Evolutionary conservation across 2,888 invertebrate species (phyloP), one percentile per base, ranked within the genome.

Genomic region (Trichogramma evanescens): DNA sequence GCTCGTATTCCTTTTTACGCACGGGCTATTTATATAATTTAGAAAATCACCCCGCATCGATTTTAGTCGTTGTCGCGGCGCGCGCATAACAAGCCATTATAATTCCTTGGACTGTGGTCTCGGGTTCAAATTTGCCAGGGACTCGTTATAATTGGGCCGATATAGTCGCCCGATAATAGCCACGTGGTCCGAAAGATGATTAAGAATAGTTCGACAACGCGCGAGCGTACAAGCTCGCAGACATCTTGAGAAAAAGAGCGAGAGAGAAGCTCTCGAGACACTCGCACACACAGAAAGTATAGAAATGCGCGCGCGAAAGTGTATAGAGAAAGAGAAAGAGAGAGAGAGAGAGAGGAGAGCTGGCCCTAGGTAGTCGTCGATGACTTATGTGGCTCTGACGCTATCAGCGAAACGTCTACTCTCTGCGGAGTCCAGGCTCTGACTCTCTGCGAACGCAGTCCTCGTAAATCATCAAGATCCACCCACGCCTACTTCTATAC

Each of bases 361-460:
- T 68, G 71, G 63, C 73, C 71, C 69, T 73, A 72, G 74, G 74
- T 75, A 74, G 74, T 72, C 74, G 26, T 10, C 75, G 75, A 77
- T 77, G 77, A 77, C 76, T 77, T 77, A 77, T 75, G 77, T 76
- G 75, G 74, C 76, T 76, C 73, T 76, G 76, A 75, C 76, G 77
- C 74, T 77, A 77, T 77, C 77, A 76, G 75, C 71, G 66, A 73
- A 70, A 72, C 73, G 75, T 75, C 73, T 13, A 13, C 13, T 13
- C 13, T 73, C 73, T 73, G 58, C 61, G 68, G 73, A 75, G 75
- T 74, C 72, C 72, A 70, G 71, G 70, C 70, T 55, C 52, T 56
- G 46, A 43, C 52, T 44, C 54, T 48, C 40, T 54, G 71, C 69
- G 72, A 70, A 72, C 73, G 71, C 70, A 71, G 71, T 71, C 70